Evolutionary conservation across 2,888 invertebrate species (phyloP), one percentile per base, ranked within the genome.

Genomic region (Terebella lapidaria): DNA sequence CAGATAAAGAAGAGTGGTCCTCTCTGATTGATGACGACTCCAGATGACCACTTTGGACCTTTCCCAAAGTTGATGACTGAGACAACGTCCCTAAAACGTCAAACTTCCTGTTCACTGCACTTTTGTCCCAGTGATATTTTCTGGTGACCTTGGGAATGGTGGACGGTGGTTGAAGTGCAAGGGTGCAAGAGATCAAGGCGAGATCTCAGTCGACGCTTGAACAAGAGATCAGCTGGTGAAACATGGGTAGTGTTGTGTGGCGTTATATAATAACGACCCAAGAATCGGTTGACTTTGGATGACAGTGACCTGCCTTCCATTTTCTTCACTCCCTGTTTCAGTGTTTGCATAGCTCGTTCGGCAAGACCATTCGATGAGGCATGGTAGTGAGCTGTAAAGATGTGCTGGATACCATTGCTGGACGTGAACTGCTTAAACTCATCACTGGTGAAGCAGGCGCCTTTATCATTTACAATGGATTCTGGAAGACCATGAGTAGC

Each of bases 321-420:
- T n/a, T 56, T 56, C n/a, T 47, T 45, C 46, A 56, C 25, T 4
- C 25, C 56, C 3, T 4, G 15, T 27, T 56, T 25, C 5, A 47
- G 24, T 3, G 47, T 46, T 25, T 56, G 56, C 5, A 56, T 47
- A n/a, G 46, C 45, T 47, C 56, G 4, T 22, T 56, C 56, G 3
- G 56, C 56, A 5, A 56, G 27, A 4, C 56, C 45, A 22, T 56
- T 56, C 5, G 56, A 56, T 3, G 56, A 10, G 5, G 56, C 26
- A 25, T 47, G 45, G 22, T 56, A 56, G 5, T 29, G 55, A 4
- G 30, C 20, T 10, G 4, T 18, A 15, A 3, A n/a, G 3, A 22
- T 18, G 20, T 30, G 55, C 4, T 24, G 22, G 5, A 55, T 55
- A 4, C 55, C 35, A 35, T 35, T 55, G 29, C 10, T 3, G n/a